Evolutionary conservation across 2,113 vertebrate species (phyloP).

Genomic region (Apaloderma vittatum): DNA sequence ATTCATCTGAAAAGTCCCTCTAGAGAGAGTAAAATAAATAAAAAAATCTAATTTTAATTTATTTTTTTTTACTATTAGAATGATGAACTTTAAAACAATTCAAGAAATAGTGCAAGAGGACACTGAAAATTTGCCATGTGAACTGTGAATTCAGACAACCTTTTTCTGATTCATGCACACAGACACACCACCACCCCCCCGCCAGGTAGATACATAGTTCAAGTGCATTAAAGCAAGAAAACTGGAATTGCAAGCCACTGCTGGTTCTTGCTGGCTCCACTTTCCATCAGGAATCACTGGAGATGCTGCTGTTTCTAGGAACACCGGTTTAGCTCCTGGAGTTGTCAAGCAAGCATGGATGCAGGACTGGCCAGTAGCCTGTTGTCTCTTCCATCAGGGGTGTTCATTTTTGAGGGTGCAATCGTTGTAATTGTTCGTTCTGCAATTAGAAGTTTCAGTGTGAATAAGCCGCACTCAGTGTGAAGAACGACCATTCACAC

Average conservation of each 20-base stretch:
- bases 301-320: background rate
- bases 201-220: background rate
- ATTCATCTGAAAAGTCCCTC: background rate
- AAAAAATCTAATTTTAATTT: background rate
- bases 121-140: background rate
- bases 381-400: background rate
- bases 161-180: background rate
- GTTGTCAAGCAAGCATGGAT: background rate
- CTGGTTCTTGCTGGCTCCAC: background rate
- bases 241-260: background rate
- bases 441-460: background rate
- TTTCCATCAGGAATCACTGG: background rate
- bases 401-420: background rate
- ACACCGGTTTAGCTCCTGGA: background rate
- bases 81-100: background rate
- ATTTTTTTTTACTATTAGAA: background rate
- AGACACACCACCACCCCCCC: background rate
- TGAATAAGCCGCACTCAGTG: background rate
- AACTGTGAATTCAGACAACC: accelerated
- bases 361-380: background rate
- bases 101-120: background rate
- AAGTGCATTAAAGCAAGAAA: background rate
- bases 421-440: background rate
- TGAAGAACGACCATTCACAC: background rate
- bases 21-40: background rate